Base-by-base conservation (phyloP, 2,888 invertebrate species). In the Mylabris sibirica region DNA sequence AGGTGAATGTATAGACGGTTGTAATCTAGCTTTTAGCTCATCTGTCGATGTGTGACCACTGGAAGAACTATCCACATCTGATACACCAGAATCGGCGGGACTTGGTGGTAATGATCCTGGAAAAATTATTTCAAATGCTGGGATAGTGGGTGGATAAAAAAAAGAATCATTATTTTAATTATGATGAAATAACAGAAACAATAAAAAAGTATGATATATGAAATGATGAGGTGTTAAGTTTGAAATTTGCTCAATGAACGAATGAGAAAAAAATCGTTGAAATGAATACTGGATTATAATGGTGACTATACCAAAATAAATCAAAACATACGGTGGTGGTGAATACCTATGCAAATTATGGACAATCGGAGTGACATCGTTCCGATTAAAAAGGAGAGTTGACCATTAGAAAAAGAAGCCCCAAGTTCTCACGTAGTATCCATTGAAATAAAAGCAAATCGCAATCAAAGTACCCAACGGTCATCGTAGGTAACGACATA, bases 71-170 rank as follows among this genome's bases (percentile, higher is more conserved):
- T 98, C 98, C 80, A 98, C 96, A 86, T 98, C 98, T 69, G 96
- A 97, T 64, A 98, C 97, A 72, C 98, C 98, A 84, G 96, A 97
- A 89, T 98, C 98, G 65, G 97, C 97, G 74, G 98, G 98, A 85
- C 97, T 97, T 65, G 98, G 97, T 74, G 98, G 98, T 83, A 98
- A 91, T 80, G 97, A 97, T 85, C 97, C 97, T 94, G 88, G 1
- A 81, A 70, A 70, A 66, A 30, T 11, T 17, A 73, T 69, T 71
- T 74, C 73, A 74, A 70, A 66, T 64, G 24, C 60, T 59, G 59
- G 35, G 64, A 67, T 41, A 12, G 53, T 22, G 22, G 63, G 64
- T 41, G 44, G 17, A 14, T 14, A 63, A 12, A 26, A 12, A 34
- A 12, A 61, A n/a, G n/a, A n/a, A n/a, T n/a, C n/a, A 61, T 26